A percentile compares a stretch with the other conserved stretches of the same genome.
Evolutionary conservation across 2,113 vertebrate species (phyloP).

Genomic region (Brachyistius frenatus): DNA sequence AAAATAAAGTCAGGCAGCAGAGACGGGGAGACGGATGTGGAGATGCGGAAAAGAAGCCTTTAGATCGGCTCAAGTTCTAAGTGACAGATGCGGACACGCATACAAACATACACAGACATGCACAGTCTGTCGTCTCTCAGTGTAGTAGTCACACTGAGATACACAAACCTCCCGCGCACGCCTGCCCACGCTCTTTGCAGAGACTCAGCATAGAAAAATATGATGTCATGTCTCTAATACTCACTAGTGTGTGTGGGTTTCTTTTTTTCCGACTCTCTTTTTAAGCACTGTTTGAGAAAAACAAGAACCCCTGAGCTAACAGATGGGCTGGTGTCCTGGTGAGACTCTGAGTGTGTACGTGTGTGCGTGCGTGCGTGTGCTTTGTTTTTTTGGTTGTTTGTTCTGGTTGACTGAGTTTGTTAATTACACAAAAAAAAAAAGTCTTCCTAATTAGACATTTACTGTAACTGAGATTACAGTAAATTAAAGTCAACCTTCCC

Average conservation of each 20-base stretch:
- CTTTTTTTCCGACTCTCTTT: slow-evolving; percentile 39
- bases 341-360: slow-evolving; percentile 34
- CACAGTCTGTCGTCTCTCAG: slow-evolving; percentile 39
- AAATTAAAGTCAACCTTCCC: slow-evolving; percentile 11
- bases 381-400: slow-evolving; percentile 61
- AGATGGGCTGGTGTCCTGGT: slow-evolving; percentile 75
- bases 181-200: slow-evolving; percentile 70
- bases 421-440: slow-evolving; percentile 71
- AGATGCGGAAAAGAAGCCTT: slow-evolving; percentile 49
- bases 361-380: not conserved
- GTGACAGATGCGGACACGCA: slow-evolving; percentile 60
- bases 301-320: slow-evolving; percentile 63
- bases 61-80: slow-evolving; percentile 53
- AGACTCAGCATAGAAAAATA: slow-evolving; percentile 57
- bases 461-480: slow-evolving; percentile 51
- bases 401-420: slow-evolving; percentile 71
- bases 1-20: slow-evolving; percentile 34
- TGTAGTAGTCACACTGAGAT: slow-evolving; percentile 57
- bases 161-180: slow-evolving; percentile 41
- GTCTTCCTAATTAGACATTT: slow-evolving; percentile 72
- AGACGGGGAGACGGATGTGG: slow-evolving; percentile 50
- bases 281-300: slow-evolving; percentile 45
- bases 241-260: slow-evolving; percentile 51
- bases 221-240: slow-evolving; percentile 77
- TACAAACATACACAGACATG: slow-evolving; percentile 2